A percentile compares a stretch with the other conserved stretches of the same genome.
These are phyloP conservation scores for Aporophyla nigra DNA, from an alignment of 2,888 invertebrate species.

Conservation along the genomic window DNA sequence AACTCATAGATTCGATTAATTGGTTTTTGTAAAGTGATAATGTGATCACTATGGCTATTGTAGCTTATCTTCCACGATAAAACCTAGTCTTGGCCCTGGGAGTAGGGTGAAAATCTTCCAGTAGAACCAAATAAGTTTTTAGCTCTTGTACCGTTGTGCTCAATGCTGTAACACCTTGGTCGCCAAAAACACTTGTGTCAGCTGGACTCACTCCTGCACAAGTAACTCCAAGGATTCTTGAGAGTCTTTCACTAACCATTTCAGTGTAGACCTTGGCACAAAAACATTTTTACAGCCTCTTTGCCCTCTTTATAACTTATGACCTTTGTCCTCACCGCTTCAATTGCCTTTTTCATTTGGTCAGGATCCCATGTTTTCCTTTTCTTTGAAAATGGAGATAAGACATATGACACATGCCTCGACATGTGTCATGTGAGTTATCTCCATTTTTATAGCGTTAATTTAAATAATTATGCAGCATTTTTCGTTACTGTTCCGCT, in stretches of 20 bases:
- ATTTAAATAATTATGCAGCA: too few relatives aligned
- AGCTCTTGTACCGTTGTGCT: not conserved
- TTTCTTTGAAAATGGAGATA: not conserved
- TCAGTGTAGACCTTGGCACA: constrained; percentile 7
- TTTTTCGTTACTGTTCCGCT: too few relatives aligned
- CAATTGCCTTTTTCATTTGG: constrained; percentile 9
- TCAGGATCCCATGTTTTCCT: constrained; percentile 13
- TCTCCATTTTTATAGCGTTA: too few relatives aligned
- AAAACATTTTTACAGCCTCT: constrained; percentile 10
- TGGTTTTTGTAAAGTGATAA: constrained; percentile 5
- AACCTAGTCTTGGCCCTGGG: not conserved
- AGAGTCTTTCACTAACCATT: constrained; percentile 9
- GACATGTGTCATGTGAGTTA: too few relatives aligned
- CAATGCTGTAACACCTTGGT: not conserved
- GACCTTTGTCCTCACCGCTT: constrained; percentile 1
- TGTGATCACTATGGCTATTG: constrained; percentile 4
- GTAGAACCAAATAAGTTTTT: not conserved
- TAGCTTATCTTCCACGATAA: not conserved
- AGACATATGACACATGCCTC: too few relatives aligned
- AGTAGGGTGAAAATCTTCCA: not conserved
- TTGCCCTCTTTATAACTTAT: too few relatives aligned
- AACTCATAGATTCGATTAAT: not conserved
- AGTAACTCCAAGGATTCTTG: constrained; percentile 19
- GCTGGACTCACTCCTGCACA: too few relatives aligned
- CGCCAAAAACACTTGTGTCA: not conserved